Evolutionary conservation across 2,113 vertebrate genomes (phyloP).

Genomic region (Sclerurus mexicanus): DNA sequence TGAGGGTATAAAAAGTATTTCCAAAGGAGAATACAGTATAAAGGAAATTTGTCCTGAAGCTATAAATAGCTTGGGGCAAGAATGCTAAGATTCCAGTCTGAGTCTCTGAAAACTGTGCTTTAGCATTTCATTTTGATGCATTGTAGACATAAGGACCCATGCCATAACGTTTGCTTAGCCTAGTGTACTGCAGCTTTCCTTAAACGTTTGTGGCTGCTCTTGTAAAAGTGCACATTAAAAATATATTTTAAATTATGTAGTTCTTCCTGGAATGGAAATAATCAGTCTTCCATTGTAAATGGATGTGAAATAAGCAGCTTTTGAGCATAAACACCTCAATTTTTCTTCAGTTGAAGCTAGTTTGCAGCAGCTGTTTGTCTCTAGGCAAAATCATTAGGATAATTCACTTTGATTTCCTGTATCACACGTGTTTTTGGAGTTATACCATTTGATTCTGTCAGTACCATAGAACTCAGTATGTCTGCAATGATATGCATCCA

Average conservation of each 20-base stretch:
- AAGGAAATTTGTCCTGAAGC: neutral
- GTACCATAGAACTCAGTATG: accelerated
- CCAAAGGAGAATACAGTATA: neutral
- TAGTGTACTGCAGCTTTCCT: neutral
- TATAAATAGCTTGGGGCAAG: neutral
- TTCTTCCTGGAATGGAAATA: conserved; percentile 8
- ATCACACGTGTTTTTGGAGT: neutral
- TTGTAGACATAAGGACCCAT: neutral
- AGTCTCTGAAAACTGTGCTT: neutral
- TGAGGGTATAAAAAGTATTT: neutral
- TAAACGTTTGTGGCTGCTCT: neutral
- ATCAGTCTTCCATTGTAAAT: neutral
- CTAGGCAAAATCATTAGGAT: neutral
- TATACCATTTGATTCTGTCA: neutral
- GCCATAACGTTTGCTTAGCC: neutral
- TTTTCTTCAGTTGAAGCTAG: neutral
- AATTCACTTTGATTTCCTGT: conserved; percentile 4
- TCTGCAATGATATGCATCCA: neutral
- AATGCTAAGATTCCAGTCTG: neutral
- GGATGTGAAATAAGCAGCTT: neutral
- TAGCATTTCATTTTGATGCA: neutral
- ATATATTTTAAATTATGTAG: neutral
- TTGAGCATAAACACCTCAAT: conserved; percentile 2
- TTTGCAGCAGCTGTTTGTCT: neutral
- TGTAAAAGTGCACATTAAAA: neutral